A percentile compares a stretch with the other conserved stretches of the same genome.
phyloP scores from a whole-genome alignment of 2,113 vertebrate species.

The Heloderma charlesbogerti region DNA sequence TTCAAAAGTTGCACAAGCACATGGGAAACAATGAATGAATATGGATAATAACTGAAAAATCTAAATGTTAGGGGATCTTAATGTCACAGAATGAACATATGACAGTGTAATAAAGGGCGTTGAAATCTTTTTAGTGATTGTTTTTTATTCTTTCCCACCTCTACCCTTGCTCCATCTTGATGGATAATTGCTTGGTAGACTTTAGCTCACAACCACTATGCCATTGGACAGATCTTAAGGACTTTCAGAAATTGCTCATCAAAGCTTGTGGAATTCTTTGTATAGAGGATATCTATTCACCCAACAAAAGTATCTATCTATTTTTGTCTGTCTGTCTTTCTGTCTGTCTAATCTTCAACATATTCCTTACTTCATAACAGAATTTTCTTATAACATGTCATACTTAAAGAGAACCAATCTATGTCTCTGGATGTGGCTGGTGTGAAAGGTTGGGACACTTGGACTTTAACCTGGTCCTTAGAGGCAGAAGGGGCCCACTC shows the following conservation, averaged over 20 bases:
- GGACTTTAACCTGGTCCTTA: neutral
- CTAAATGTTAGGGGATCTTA: neutral
- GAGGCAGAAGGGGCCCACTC: neutral
- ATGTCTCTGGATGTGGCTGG: neutral
- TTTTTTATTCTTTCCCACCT: neutral
- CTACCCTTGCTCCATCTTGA: neutral
- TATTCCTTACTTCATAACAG: neutral
- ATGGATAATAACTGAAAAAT: neutral
- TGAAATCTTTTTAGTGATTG: neutral
- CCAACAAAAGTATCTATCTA: neutral
- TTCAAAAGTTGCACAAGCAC: neutral
- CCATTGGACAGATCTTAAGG: constrained; percentile 24
- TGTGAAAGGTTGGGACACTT: neutral
- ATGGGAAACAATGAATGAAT: neutral
- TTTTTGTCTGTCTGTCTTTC: too few relatives aligned
- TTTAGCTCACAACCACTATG: neutral
- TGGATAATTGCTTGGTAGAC: constrained; percentile 9
- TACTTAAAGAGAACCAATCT: neutral
- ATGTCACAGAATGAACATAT: neutral
- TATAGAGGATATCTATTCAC: constrained; percentile 14
- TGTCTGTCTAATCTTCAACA: neutral
- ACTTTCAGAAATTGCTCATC: neutral
- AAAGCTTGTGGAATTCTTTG: neutral
- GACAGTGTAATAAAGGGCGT: neutral
- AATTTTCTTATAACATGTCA: neutral